These are phyloP conservation scores for Chaetops frenatus DNA, from an alignment of 2,113 vertebrate genomes.

Conservation along the genomic window DNA sequence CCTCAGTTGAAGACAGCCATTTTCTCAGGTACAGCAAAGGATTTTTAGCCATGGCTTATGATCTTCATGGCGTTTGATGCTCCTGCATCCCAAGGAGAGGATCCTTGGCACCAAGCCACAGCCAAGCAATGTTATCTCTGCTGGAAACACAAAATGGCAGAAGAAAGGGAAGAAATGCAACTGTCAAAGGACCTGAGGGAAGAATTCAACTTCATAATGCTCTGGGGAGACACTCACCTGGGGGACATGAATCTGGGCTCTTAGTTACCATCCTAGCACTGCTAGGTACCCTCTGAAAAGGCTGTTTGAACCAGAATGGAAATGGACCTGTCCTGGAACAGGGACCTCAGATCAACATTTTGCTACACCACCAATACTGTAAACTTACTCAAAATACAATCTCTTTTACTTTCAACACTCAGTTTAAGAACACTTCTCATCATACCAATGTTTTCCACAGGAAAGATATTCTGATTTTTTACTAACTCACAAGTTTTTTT, in stretches of 20 bases:
- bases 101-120: neutral
- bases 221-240: neutral
- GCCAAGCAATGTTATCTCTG: neutral
- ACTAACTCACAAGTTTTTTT: neutral
- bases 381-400: neutral
- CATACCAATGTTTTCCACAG: neutral
- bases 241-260: neutral
- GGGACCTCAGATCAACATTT: neutral
- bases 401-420: neutral
- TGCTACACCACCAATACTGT: neutral
- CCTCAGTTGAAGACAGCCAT: neutral
- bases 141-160: neutral
- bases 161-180: neutral
- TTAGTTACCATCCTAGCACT: neutral
- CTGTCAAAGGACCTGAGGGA: neutral
- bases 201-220: neutral
- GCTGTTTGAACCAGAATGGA: neutral
- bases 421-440: neutral
- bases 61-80: neutral
- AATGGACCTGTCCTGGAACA: neutral
- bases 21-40: neutral
- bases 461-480: neutral
- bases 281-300: neutral
- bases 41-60: neutral
- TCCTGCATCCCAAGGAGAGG: neutral